Base-by-base conservation (phyloP, 2,797 vertebrate genomes). In the Mus spretus region DNA sequence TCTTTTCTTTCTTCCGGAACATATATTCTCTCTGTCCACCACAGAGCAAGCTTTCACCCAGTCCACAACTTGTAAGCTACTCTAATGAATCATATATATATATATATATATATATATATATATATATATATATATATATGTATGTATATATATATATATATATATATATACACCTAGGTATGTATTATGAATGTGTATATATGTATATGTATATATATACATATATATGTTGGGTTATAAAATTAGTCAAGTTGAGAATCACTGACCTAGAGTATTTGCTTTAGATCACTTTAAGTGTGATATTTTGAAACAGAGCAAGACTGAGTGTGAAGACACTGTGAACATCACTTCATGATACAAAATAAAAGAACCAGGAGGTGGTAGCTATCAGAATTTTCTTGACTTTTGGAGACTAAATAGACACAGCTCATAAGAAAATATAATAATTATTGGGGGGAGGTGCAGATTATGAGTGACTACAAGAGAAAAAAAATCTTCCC, bases 211-310 rank as follows among this genome's bases (percentile, higher is more conserved):
- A n/a, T n/a, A n/a, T n/a, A n/a, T n/a, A n/a, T n/a, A n/a, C n/a
- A n/a, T 31, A 37, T 13, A 14, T 34, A 59, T 26, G 14, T 37
- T 14, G 22, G 40, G 40, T 65, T 10, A 12, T 44, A 65, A 1
- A 31, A 47, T 44, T 34, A 34, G 26, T 44, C 47, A 47, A 31
- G 28, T 34, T 65, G 28, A 65, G 40, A 84, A 47, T 19, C 47
- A 37, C 47, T 55, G 47, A 50, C 40, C 59, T 72, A 95, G 24
- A 65, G 20, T 80, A n/a, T 75, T 94, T 40, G 65, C 28, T 95
- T 96, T 80, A 44, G 50, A 75, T 91, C 4, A 80, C 65, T 96
- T 92, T 47, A 95, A 77, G 28, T 24, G 50, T 37, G 19, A 63
- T 77, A 89, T 77, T 78, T 87, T 61, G 31, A 95, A 89, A 95